These are phyloP conservation scores for Rhadina sibilatrix DNA, from an alignment of 2,113 vertebrate genomes.

Conservation along the genomic window DNA sequence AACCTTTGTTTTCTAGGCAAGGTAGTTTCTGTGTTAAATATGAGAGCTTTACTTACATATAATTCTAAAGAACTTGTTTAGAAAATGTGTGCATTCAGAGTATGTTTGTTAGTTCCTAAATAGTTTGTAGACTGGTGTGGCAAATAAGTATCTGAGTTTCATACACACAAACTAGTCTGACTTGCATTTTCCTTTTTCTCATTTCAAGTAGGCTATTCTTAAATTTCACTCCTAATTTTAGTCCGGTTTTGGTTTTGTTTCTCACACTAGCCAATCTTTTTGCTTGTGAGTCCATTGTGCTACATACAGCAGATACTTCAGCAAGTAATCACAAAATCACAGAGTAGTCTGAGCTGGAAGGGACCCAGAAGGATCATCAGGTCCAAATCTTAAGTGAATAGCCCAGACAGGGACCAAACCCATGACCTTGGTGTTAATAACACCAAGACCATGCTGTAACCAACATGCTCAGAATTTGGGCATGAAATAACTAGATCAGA, in stretches of 20 bases:
- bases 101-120: not conserved
- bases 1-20: not conserved
- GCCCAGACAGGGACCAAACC: not conserved
- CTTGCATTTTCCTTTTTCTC: not conserved
- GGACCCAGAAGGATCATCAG: not conserved
- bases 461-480: not conserved
- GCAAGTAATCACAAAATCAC: not conserved
- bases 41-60: not conserved
- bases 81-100: not conserved
- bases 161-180: not conserved
- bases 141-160: not conserved
- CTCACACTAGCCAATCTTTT: not conserved
- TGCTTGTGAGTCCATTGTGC: fast-evolving
- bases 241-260: not conserved
- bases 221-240: not conserved
- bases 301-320: not conserved
- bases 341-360: not conserved
- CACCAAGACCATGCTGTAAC: fast-evolving
- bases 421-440: not conserved
- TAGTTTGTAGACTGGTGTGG: not conserved
- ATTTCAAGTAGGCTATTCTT: not conserved
- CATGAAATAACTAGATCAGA: not conserved
- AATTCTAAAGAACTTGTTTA: not conserved
- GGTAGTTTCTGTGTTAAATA: not conserved
- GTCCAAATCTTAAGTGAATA: not conserved